These are phyloP conservation scores for Julus scanicus DNA, from an alignment of 2,888 invertebrate species.

Conservation along the genomic window DNA sequence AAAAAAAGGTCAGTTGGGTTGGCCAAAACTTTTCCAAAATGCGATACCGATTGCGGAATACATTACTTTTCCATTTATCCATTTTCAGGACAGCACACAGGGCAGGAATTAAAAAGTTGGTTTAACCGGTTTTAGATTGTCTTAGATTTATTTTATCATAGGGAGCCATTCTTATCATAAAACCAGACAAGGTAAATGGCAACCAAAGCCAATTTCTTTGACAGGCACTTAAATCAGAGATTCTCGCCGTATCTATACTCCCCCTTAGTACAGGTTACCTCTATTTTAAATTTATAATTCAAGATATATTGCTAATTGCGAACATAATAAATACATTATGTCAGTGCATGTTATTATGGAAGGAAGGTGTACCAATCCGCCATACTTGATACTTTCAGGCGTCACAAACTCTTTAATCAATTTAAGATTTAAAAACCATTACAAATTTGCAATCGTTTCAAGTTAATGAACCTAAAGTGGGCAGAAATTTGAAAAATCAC, in stretches of 20 bases:
- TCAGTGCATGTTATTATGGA: too few relatives aligned
- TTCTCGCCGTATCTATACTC: constrained; percentile 22
- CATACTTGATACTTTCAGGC: too few relatives aligned
- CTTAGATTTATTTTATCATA: constrained; percentile 8
- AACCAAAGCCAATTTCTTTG: constrained; percentile 30
- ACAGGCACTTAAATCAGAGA: constrained; percentile 16
- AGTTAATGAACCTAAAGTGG: too few relatives aligned
- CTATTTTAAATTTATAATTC: neutral
- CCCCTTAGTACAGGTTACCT: neutral
- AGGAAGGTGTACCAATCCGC: too few relatives aligned
- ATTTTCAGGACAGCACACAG: neutral
- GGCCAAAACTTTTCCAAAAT: constrained; percentile 25
- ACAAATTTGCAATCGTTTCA: too few relatives aligned
- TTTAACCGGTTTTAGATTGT: constrained; percentile 15
- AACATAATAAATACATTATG: too few relatives aligned
- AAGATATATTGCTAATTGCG: constrained; percentile 9
- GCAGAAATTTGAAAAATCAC: too few relatives aligned
- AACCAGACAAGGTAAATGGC: constrained; percentile 22
- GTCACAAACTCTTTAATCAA: too few relatives aligned
- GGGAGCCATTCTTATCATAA: constrained; percentile 22
- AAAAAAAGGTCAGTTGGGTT: constrained; percentile 6
- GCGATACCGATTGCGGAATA: neutral
- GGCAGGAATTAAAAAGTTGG: constrained; percentile 5
- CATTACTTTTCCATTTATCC: constrained; percentile 5
- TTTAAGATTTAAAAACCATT: too few relatives aligned